These are phyloP conservation scores for Molorchus minor DNA, from an alignment of 2,888 invertebrate genomes.

Conservation along the genomic window DNA sequence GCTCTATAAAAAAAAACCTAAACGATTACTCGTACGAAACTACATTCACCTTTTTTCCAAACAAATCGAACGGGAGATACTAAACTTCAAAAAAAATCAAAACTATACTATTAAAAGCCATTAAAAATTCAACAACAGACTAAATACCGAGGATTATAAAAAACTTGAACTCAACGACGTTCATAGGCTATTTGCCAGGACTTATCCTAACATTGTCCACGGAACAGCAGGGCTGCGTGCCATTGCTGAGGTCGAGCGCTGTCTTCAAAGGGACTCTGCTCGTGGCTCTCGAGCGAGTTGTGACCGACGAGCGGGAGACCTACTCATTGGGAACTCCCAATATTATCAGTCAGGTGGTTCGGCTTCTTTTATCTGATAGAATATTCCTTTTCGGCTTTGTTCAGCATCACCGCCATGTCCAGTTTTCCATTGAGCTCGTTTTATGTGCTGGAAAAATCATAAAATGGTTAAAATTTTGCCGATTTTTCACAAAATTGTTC, in stretches of 20 bases:
- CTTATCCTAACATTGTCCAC: conserved; percentile 53
- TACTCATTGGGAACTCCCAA: too few relatives aligned
- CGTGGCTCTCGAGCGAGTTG: conserved; percentile 43
- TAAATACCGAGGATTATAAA: conserved; percentile 53
- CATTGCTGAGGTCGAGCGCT: conserved; percentile 50
- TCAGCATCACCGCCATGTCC: conserved; percentile 82
- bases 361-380: conserved; percentile 81
- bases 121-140: conserved; percentile 8
- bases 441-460: conserved; percentile 81
- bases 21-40: too few relatives aligned
- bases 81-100: neutral
- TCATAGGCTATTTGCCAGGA: conserved; percentile 69
- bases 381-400: conserved; percentile 93
- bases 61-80: conserved; percentile 2
- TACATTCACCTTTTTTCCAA: neutral
- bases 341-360: conserved; percentile 76
- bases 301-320: conserved; percentile 65
- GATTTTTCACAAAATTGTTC: too few relatives aligned
- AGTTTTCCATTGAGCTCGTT: conserved; percentile 91
- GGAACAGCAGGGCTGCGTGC: conserved; percentile 43
- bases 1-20: too few relatives aligned
- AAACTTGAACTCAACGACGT: conserved; percentile 68
- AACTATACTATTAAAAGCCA: neutral
- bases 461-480: too few relatives aligned
- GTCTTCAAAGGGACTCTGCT: conserved; percentile 46